These are phyloP conservation scores for Spialia ferax DNA, from an alignment of 2,888 invertebrate species.

Conservation along the genomic window DNA sequence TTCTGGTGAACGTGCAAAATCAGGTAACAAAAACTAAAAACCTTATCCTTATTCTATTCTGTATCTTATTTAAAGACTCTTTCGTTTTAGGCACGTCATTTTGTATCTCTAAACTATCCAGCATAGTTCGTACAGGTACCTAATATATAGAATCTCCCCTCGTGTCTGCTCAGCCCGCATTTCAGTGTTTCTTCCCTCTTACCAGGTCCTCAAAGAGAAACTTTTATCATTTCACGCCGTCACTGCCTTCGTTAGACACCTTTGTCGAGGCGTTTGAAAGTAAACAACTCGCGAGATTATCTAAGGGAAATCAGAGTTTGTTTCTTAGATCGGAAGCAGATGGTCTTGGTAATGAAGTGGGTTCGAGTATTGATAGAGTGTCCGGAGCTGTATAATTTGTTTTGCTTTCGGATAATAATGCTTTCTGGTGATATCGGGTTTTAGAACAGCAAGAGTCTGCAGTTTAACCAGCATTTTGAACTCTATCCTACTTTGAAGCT, in stretches of 20 bases:
- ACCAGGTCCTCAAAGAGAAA: slow-evolving; percentile 45
- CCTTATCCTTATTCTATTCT: no score
- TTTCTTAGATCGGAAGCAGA: not conserved
- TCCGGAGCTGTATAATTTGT: not conserved
- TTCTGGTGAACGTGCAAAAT: no score
- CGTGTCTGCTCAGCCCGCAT: slow-evolving; percentile 48
- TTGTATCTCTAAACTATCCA: not conserved
- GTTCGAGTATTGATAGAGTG: slow-evolving; percentile 1
- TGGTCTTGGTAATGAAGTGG: not conserved
- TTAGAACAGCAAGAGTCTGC: not conserved
- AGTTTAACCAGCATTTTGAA: not conserved
- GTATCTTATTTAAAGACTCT: no score
- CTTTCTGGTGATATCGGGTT: not conserved
- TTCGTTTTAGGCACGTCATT: no score
- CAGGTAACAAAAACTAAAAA: no score
- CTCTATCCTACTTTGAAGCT: not conserved
- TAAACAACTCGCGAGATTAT: slow-evolving; percentile 35
- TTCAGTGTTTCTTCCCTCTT: slow-evolving; percentile 42
- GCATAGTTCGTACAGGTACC: not conserved
- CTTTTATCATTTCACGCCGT: slow-evolving; percentile 47
- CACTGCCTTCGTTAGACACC: slow-evolving; percentile 40
- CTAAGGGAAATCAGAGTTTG: slow-evolving; percentile 20
- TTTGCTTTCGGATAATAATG: not conserved
- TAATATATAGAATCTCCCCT: slow-evolving; percentile 26
- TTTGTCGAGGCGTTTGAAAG: slow-evolving; percentile 37